Percentiles rank a stretch among this genome's conserved stretches.
These are phyloP conservation scores for Tychaedon coryphoeus DNA, from an alignment of 2,113 vertebrate genomes.

Conservation along the genomic window DNA sequence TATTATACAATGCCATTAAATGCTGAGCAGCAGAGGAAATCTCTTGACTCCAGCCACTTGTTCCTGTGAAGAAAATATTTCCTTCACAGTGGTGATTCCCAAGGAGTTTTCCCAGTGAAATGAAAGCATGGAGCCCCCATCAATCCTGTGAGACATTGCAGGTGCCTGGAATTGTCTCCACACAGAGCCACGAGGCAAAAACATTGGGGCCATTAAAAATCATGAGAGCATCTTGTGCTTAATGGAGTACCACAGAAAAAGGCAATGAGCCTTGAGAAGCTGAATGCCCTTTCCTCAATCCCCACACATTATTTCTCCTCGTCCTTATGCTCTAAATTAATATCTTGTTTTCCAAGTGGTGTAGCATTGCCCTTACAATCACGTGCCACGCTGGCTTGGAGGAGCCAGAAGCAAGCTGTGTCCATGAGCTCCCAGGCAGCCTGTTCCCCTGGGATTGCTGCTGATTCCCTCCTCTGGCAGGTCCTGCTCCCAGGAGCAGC, in stretches of 20 bases:
- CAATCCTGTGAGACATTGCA: not conserved
- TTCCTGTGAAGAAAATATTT: not conserved
- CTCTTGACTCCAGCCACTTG: not conserved
- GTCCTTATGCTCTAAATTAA: slow-evolving; percentile 62
- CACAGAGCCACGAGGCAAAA: slow-evolving; percentile 12
- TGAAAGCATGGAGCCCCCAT: not conserved
- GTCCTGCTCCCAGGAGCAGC: not conserved
- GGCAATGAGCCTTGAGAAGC: slow-evolving; percentile 66
- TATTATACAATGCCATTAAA: not conserved
- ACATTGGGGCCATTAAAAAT: slow-evolving; percentile 30
- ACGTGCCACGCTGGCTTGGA: slow-evolving; percentile 24
- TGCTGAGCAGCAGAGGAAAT: not conserved
- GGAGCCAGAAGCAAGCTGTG: slow-evolving; percentile 38
- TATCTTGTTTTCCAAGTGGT: slow-evolving; percentile 47
- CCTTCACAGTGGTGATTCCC: not conserved
- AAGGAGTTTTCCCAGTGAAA: not conserved
- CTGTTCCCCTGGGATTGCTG: not conserved
- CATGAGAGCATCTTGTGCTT: slow-evolving; percentile 54
- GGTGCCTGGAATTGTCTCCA: not conserved
- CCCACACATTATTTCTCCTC: slow-evolving; percentile 44
- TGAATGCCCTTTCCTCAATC: slow-evolving; percentile 47
- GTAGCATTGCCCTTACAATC: slow-evolving; percentile 50
- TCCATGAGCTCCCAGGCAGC: slow-evolving; percentile 2
- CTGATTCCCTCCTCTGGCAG: not conserved
- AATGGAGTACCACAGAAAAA: slow-evolving; percentile 51